These are phyloP conservation scores for Holcopasites calliopsidis DNA, from an alignment of 1,140 invertebrate genomes.

Conservation along the genomic window DNA sequence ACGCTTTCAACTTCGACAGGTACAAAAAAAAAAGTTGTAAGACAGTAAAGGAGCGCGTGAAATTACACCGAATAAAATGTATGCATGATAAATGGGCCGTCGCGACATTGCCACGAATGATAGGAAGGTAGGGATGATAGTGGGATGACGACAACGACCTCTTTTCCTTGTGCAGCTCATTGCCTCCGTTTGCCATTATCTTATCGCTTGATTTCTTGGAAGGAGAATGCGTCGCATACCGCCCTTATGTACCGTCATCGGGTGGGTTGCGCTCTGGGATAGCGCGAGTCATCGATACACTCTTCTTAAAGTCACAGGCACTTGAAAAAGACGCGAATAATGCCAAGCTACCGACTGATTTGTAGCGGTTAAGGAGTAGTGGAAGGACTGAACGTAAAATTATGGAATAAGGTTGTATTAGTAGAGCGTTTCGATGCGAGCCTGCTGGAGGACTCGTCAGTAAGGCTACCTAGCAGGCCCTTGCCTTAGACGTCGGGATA, in stretches of 20 bases:
- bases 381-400: too few species aligned
- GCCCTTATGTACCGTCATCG: constrained; percentile 10
- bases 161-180: constrained; percentile 68
- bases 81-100: not conserved
- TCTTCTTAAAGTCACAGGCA: too few species aligned
- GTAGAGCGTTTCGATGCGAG: too few species aligned
- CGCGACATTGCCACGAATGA: constrained; percentile 25
- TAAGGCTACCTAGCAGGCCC: too few species aligned
- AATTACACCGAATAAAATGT: not conserved
- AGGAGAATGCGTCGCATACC: not conserved
- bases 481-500: too few species aligned
- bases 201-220: constrained; percentile 63
- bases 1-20: too few species aligned
- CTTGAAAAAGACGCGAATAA: constrained; percentile 56
- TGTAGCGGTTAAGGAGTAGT: constrained; percentile 66
- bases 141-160: constrained; percentile 29
- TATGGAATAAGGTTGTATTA: too few species aligned
- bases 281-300: constrained; percentile 47
- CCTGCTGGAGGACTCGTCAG: too few species aligned
- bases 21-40: too few species aligned
- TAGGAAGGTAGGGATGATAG: constrained; percentile 37
- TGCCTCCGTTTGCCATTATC: constrained; percentile 66
- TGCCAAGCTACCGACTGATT: constrained; percentile 54
- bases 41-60: too few species aligned
- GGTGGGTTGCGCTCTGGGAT: constrained; percentile 33